Evolutionary conservation across 2,113 vertebrate genomes (phyloP).

Genomic region (Trematomus loennbergii): DNA sequence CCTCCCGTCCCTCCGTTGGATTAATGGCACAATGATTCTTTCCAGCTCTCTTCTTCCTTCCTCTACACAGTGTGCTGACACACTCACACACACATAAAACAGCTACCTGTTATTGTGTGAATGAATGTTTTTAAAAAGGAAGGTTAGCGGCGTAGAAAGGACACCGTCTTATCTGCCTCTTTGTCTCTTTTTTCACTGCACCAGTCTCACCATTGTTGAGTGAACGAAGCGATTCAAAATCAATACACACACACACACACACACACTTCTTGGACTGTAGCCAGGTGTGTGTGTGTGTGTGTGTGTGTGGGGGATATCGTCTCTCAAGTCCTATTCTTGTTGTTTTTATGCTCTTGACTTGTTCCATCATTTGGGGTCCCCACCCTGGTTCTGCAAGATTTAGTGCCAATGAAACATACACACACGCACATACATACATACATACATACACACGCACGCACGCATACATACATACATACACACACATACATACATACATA

Average conservation of each 20-base stretch:
- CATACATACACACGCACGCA: too few species aligned
- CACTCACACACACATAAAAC: background rate
- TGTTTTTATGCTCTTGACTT: slow-evolving; percentile 3
- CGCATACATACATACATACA: too few species aligned
- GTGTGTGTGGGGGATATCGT: slow-evolving; percentile 12
- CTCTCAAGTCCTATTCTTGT: background rate
- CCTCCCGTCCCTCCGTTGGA: slow-evolving; percentile 20
- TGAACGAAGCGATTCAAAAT: too few species aligned
- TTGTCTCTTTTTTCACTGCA: background rate
- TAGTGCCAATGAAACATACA: slow-evolving; percentile 27
- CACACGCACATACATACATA: too few species aligned
- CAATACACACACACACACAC: background rate
- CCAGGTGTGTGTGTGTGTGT: slow-evolving; percentile 25
- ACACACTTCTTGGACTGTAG: slow-evolving; percentile 24
- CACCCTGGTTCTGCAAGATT: slow-evolving; percentile 6
- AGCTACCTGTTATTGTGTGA: slow-evolving; percentile 32
- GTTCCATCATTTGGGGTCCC: slow-evolving; percentile 24
- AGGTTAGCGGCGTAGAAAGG: background rate
- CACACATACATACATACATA: too few species aligned
- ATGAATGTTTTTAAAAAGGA: slow-evolving; percentile 52
- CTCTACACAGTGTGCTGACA: slow-evolving; percentile 45
- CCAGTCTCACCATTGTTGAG: background rate
- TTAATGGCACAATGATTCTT: slow-evolving; percentile 60
- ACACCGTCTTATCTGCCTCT: slow-evolving; percentile 5
- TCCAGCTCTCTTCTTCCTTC: slow-evolving; percentile 58